Percentiles rank a stretch among this genome's conserved stretches.
Conservation (phyloP, 2,113 vertebrate genomes). For the Vidua macroura region DNA sequence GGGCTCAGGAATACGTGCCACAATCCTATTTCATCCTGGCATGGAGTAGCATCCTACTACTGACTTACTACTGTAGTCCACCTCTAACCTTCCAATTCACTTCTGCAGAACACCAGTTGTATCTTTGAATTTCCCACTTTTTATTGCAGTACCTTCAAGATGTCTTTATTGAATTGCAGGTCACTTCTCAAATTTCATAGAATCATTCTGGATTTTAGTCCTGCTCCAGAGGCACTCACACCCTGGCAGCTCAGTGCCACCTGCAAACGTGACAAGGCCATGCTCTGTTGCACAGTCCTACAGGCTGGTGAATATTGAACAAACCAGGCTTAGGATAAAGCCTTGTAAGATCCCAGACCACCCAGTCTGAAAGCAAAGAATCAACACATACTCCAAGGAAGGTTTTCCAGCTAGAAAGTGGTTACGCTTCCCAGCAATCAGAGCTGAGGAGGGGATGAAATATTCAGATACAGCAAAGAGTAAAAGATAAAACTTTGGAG, state of each 20-base stretch:
- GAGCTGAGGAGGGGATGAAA: not conserved
- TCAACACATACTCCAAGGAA: not conserved
- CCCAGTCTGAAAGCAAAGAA: not conserved
- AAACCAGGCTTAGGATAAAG: not conserved
- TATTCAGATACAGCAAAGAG: not conserved
- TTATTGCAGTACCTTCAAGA: not conserved
- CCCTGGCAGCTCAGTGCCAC: not conserved
- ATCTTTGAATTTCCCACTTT: not conserved
- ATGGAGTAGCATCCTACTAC: not conserved
- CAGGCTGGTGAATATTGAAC: constrained; percentile 6
- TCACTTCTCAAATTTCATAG: not conserved
- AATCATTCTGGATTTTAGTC: constrained; percentile 7
- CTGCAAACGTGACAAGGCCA: not conserved
- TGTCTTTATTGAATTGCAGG: not conserved
- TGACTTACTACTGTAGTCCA: not conserved
- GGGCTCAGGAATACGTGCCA: fast-evolving
- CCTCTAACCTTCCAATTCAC: not conserved
- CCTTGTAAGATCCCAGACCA: not conserved
- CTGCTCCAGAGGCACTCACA: not conserved
- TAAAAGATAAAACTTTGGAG: not conserved
- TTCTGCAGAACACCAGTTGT: not conserved
- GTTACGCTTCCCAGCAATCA: not conserved
- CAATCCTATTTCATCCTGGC: not conserved
- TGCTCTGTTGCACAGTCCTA: not conserved
- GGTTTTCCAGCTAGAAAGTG: not conserved